Base-by-base conservation (phyloP, 2,113 vertebrate species). In the Anser cygnoides region DNA sequence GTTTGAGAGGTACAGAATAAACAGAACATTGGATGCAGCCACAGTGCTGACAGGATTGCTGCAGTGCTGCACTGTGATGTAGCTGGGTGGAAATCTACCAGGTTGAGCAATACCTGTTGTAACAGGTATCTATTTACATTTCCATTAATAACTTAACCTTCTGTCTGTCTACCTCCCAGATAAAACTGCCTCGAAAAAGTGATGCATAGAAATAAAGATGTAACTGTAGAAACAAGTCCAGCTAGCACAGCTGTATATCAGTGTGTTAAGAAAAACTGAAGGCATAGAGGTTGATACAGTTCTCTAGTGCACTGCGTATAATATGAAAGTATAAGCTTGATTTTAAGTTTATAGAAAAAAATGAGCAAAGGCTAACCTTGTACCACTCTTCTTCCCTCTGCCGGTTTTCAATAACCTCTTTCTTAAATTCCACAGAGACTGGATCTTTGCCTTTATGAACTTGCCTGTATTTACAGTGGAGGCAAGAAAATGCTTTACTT, bases 391-490 rank as follows among this genome's bases (percentile, higher is more conserved):
- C 94, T 35, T 96, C 95, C 52, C 79, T 96, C 31, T 96, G 96
- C 68, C 98, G 97, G 46, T 98, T 98, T 94, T 98, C 98, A 29
- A 95, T 61, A 84, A 99, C 58, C n/a, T 97, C 92, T 88, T 93
- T 97, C 96, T 93, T 98, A 62, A 90, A 92, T 82, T 95, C 92
- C 35, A 94, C 63, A 58, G 98, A 97, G 66, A 98, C 23, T 9
- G 97, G 98, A 55, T 98, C 98, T 88, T 97, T 97, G 78, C 99
- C 99, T 73, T 98, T 97, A 88, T 96, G 98, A 89, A 98, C 97
- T 63, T 98, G 98, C 98, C 99, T 99, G 88, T 17, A 93, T 96
- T 96, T 65, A 80, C 63, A 94, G 41, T 6, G 19, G 37, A 70
- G 28, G 74, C 41, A 87, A 82, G 80, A 96, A 93, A 92, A 78